Conservation (phyloP, 23 tunicate genomes). For the Phallusia fumigata region DNA sequence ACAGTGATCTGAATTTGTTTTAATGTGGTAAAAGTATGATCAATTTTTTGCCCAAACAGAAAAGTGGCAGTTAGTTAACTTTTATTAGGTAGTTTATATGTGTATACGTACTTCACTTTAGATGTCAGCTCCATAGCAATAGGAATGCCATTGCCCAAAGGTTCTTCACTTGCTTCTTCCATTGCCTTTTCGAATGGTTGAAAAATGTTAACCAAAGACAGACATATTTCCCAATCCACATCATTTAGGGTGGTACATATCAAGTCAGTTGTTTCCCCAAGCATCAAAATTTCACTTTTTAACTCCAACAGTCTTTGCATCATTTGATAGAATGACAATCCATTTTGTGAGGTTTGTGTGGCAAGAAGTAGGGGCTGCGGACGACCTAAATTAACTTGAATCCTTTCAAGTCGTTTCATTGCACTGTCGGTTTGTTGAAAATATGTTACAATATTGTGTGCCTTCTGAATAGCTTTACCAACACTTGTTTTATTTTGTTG, state of each 20-base stretch:
- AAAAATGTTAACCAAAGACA: neutral
- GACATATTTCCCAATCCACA: neutral
- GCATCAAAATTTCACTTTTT: neutral
- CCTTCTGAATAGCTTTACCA: neutral
- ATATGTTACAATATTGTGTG: neutral
- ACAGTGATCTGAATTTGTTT: too few relatives aligned
- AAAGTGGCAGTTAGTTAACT: too few relatives aligned
- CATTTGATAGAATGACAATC: neutral
- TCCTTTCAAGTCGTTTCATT: neutral
- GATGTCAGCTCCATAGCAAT: neutral
- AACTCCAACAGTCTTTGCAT: neutral
- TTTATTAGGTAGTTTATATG: too few relatives aligned
- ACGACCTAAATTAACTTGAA: conserved; percentile 4
- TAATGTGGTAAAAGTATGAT: too few relatives aligned
- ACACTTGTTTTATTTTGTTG: neutral
- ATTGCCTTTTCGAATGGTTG: conserved; percentile 8
- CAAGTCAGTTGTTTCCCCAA: neutral
- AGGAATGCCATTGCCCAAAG: neutral
- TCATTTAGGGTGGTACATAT: neutral
- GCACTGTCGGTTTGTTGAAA: neutral
- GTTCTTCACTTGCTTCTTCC: neutral
- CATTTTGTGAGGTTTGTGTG: neutral
- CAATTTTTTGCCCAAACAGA: too few relatives aligned
- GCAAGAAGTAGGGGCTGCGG: conserved; percentile 1
- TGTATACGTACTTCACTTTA: neutral